These are phyloP conservation scores for Numida meleagris DNA, from an alignment of 2,113 vertebrate species.

Conservation along the genomic window DNA sequence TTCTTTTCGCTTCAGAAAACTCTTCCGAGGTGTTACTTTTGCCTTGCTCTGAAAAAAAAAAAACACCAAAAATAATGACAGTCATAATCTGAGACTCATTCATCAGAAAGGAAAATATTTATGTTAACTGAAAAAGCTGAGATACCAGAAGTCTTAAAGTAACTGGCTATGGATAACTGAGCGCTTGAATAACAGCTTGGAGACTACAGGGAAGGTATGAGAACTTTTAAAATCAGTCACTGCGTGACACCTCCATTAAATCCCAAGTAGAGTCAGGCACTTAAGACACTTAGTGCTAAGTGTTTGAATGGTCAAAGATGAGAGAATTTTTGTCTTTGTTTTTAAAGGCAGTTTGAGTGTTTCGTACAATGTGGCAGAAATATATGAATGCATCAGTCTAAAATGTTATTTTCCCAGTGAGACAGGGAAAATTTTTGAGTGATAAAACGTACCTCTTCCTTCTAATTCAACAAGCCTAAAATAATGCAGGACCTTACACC, in stretches of 20 bases:
- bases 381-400: not conserved
- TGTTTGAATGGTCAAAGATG: not conserved
- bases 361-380: not conserved
- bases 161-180: not conserved
- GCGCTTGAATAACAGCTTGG: not conserved
- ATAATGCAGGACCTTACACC: slow-evolving; percentile 20
- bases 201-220: rapidly evolving
- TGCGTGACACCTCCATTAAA: not conserved
- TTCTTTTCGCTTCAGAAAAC: slow-evolving; percentile 60
- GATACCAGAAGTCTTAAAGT: not conserved
- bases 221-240: not conserved
- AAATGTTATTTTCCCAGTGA: not conserved
- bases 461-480: not conserved
- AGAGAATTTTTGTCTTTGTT: not conserved
- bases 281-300: not conserved
- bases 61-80: not conserved
- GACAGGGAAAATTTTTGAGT: not conserved
- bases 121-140: not conserved
- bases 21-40: not conserved
- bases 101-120: not conserved
- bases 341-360: not conserved
- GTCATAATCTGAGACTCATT: not conserved
- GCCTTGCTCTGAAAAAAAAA: not conserved
- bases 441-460: not conserved
- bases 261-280: not conserved